Percentiles rank a stretch among this genome's conserved stretches.
phyloP scores from a whole-genome alignment of 2,888 invertebrate genomes.

The Cephus pulcher region DNA sequence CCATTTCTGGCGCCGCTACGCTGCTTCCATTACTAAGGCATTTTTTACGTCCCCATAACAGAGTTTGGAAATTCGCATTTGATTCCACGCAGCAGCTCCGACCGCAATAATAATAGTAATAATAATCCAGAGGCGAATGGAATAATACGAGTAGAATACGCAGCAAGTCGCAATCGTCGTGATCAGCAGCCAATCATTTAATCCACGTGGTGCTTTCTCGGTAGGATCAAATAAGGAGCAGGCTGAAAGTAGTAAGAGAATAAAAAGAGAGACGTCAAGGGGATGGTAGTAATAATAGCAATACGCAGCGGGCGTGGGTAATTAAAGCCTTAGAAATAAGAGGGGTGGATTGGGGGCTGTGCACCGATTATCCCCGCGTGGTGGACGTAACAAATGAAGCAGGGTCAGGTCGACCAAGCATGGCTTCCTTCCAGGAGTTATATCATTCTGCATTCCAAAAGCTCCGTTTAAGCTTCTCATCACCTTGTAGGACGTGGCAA shows the following conservation, averaged over 20 bases:
- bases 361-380: slow-evolving; percentile 46
- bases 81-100: neutral
- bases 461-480: neutral
- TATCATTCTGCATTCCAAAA: slow-evolving; percentile 26
- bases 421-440: slow-evolving; percentile 48
- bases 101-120: neutral
- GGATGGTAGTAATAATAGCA: neutral
- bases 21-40: neutral
- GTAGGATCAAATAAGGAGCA: neutral
- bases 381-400: slow-evolving; percentile 49
- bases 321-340: slow-evolving; percentile 53
- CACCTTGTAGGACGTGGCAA: neutral
- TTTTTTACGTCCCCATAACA: neutral
- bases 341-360: slow-evolving; percentile 30
- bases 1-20: neutral
- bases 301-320: slow-evolving; percentile 23
- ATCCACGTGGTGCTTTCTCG: neutral
- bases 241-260: neutral
- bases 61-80: neutral
- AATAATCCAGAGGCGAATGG: no score
- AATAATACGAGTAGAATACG: neutral
- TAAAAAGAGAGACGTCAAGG: neutral
- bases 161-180: neutral
- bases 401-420: slow-evolving; percentile 47
- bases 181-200: neutral